Evolutionary conservation across 30 jellyfish, hydroid and myxozoan species (phyloP), one percentile per base, ranked within the genome.

Genomic region (Mastigias papua): DNA sequence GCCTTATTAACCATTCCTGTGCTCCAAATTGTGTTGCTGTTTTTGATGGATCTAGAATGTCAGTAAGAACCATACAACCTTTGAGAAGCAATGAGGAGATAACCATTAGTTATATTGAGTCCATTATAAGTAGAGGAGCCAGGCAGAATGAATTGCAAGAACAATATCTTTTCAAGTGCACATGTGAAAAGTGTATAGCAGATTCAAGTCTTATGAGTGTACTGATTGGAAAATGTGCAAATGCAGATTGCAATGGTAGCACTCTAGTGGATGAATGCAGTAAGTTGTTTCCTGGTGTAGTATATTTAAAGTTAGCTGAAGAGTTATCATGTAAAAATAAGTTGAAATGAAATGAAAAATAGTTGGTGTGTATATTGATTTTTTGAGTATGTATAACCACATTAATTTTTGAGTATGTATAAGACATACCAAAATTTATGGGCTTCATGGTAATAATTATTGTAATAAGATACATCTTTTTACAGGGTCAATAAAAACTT

Each of bases 1-100:
- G 97, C 22, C 75, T 82, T 60, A 51, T 95, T 48, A 95, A 95
- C 74, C 99, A 95, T 65, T 73, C 93, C 46, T 95, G 99, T 69
- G 85, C 49, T 48, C 97, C 99, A 48, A 95, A 95, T 86, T 76
- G 85, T 63, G 86, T 86, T 32, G 97, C 97, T 6, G 54, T 84
- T 4, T 95, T 95, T 70, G 90, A 77, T 65, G 95, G 92, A 0
- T 21, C 82, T 1, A 73, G 66, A 31, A 67, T 95, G 29, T 22
- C 81, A 22, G 73, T 90, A n/a, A 73, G 97, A 58, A 7, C 98
- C 13, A 69, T 95, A 13, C 73, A 54, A 34, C 75, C 83, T 0
- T 74, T 95, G 22, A 51, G 67, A 25, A 26, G 30, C 1, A 93
- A 88, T 23, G 98, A 95, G 31, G 99, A 95, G 83, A 57, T 95